phyloP scores from a whole-genome alignment of 2,113 vertebrate species.

The Mixornis gularis region DNA sequence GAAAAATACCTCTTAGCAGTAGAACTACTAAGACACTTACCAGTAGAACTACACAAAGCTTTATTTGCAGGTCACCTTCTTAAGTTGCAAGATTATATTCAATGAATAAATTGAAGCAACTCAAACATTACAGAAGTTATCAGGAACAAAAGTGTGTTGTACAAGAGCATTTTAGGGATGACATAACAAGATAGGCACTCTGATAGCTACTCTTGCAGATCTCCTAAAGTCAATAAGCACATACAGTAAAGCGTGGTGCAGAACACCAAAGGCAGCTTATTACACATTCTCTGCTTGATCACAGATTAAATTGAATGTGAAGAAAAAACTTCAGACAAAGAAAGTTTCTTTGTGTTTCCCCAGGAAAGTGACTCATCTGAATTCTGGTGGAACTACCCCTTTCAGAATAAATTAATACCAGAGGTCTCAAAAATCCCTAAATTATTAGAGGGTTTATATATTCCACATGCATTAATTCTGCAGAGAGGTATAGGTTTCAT shows the following conservation, averaged over 20 bases:
- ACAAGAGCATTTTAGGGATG: neutral
- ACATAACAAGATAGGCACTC: neutral
- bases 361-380: neutral
- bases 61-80: neutral
- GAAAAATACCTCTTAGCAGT: neutral
- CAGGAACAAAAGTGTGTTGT: neutral
- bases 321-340: neutral
- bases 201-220: neutral
- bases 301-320: neutral
- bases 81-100: neutral
- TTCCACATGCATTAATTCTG: neutral
- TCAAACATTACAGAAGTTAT: neutral
- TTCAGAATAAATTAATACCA: neutral
- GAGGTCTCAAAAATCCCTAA: neutral
- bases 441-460: neutral
- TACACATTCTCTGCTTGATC: neutral
- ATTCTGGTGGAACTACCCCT: neutral
- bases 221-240: neutral
- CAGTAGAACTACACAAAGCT: neutral
- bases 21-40: neutral
- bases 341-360: neutral
- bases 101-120: neutral
- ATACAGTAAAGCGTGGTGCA: neutral
- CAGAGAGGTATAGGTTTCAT: neutral
- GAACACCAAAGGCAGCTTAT: neutral